Base-by-base conservation (phyloP, 1,140 invertebrate genomes). In the Bombus affinis region DNA sequence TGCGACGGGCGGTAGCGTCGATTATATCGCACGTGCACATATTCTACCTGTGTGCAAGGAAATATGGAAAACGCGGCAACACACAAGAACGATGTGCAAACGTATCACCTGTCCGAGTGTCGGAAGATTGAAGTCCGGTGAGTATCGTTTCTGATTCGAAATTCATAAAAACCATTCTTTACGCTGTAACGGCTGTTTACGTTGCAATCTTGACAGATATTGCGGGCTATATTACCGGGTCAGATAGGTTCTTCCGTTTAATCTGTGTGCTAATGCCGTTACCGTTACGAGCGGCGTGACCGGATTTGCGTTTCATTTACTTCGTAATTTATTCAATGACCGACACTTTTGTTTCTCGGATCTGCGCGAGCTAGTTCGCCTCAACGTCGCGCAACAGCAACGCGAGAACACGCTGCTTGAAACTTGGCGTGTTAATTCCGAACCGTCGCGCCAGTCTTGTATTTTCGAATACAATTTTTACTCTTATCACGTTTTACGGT, bases 191-290 rank as follows among this genome's bases (percentile, higher is more conserved):
- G 37, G 25, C 28, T 72, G 37, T n/a, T 39, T 39, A 47, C 37
- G 28, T n/a, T 32, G 57, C 37, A 62, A 18, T 37, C 53, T 65
- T n/a, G 44, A 62, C 37, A 8, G 71, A 74, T 59, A 77, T 77
- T 83, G 65, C 65, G 2, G 22, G 25, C 25, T 28, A 42, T 65
- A 78, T 78, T 77, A 65, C 57, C 28, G 18, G 37, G 9, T 13
- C 42, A 28, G 81, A 73, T 44, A 62, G 57, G 32, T 75, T 39
- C 25, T n/a, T 28, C 35, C 62, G 6, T 77, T 83, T 77, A 77
- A 83, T 77, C 57, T 59, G 73, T 70, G 81, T 70, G 81, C 65
- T 77, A 77, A 83, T 77, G 81, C 37, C 8, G 81, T 66, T 57
- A 42, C 73, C 25, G 39, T 37, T 62, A 74, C 57, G 28, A 53